Evolutionary conservation across 2,888 invertebrate species (phyloP).

Genomic region (Horisme vitalbata): DNA sequence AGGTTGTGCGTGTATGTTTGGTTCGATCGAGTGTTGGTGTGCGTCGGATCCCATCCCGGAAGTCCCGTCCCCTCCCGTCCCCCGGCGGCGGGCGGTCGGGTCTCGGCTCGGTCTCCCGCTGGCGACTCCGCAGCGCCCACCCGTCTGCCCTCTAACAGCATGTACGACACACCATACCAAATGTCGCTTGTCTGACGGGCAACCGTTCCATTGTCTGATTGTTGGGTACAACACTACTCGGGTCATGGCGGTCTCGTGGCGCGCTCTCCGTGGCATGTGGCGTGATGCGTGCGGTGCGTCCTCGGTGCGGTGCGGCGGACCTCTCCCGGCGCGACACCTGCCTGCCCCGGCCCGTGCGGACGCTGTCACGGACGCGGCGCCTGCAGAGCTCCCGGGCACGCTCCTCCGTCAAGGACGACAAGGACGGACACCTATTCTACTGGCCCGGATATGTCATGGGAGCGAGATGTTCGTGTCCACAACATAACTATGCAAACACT

Average conservation of each 20-base stretch:
- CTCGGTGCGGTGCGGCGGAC: constrained; percentile 22
- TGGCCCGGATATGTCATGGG: constrained; percentile 99
- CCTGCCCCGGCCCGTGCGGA: constrained; percentile 30
- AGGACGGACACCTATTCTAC: constrained; percentile 99
- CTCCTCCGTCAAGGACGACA: constrained; percentile 99
- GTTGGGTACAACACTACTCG: constrained; percentile 84
- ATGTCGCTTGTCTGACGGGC: constrained; percentile 84
- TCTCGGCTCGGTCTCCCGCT: constrained; percentile 53
- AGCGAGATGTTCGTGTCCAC: constrained; percentile 99
- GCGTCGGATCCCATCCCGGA: constrained; percentile 43
- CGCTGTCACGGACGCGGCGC: constrained; percentile 42
- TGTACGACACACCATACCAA: constrained; percentile 81
- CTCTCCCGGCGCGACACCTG: constrained; percentile 28
- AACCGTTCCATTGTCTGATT: constrained; percentile 84
- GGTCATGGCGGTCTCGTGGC: constrained; percentile 82
- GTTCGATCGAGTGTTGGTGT: constrained; percentile 45
- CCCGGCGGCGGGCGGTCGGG: constrained; percentile 50
- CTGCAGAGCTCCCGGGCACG: constrained; percentile 91
- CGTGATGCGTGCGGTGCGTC: constrained; percentile 43
- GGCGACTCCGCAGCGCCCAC: constrained; percentile 53
- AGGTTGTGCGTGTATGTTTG: constrained; percentile 38
- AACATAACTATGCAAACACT: constrained; percentile 67
- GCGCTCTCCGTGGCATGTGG: constrained; percentile 73
- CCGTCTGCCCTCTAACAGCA: constrained; percentile 79
- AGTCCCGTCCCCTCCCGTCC: constrained; percentile 41